Percentiles rank a stretch among this genome's conserved stretches.
Evolutionary conservation across 2,888 invertebrate genomes (phyloP).

Genomic region (Cyrtodaria siliqua): DNA sequence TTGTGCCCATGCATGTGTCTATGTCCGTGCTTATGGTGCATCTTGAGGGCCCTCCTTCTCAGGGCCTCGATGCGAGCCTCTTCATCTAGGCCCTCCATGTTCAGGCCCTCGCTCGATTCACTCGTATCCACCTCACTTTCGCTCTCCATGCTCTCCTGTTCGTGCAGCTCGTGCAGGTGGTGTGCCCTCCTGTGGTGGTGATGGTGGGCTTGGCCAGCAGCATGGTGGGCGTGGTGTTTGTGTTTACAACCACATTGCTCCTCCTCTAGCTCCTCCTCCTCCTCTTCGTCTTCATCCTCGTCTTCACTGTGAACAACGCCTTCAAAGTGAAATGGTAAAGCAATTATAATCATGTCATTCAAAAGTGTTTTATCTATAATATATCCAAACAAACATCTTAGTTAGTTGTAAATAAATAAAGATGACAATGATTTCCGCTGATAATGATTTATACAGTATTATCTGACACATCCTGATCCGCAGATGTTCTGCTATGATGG

Average conservation of each 20-base stretch:
- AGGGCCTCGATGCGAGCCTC: slow-evolving; percentile 42
- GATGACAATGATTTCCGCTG: too few species aligned
- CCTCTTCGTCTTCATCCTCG: slow-evolving; percentile 32
- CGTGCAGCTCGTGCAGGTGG: slow-evolving; percentile 54
- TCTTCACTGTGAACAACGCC: slow-evolving; percentile 28
- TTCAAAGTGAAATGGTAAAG: too few species aligned
- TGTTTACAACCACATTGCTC: slow-evolving; percentile 61
- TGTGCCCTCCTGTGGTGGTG: slow-evolving; percentile 63
- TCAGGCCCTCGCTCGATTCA: slow-evolving; percentile 82
- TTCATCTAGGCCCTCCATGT: slow-evolving; percentile 73
- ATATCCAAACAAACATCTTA: too few species aligned
- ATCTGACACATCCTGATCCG: too few species aligned
- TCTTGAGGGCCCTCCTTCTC: slow-evolving; percentile 32
- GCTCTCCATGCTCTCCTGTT: slow-evolving; percentile 68
- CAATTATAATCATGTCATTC: too few species aligned
- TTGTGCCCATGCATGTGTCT: slow-evolving; percentile 43
- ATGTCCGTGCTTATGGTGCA: slow-evolving; percentile 44
- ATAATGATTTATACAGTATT: too few species aligned
- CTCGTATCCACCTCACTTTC: slow-evolving; percentile 79
- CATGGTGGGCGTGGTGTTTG: slow-evolving; percentile 50
- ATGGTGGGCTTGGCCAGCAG: slow-evolving; percentile 54
- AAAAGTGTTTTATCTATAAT: too few species aligned
- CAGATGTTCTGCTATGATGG: too few species aligned
- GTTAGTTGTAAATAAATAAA: too few species aligned
- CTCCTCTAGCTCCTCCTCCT: slow-evolving; percentile 52